phyloP scores from a whole-genome alignment of 1,140 invertebrate species.

The Leptinotarsa lineolata region DNA sequence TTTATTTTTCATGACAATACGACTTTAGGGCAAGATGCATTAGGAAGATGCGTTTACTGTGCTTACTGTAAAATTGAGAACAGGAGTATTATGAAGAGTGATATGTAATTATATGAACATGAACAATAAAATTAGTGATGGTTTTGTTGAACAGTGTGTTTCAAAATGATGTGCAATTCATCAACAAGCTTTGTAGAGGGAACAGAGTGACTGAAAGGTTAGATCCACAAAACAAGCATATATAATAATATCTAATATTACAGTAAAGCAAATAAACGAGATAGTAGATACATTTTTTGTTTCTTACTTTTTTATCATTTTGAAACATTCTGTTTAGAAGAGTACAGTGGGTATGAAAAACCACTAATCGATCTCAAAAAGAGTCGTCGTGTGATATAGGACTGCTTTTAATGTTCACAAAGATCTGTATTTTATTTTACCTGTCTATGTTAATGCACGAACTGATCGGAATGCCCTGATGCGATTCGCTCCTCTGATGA shows the following conservation, averaged over 20 bases:
- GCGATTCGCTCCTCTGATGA: neutral
- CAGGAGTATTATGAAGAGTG: constrained; percentile 54
- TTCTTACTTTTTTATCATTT: constrained; percentile 26
- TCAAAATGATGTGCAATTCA: neutral
- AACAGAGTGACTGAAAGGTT: no score
- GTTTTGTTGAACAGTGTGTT: constrained; percentile 41
- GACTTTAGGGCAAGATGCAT: constrained; percentile 43
- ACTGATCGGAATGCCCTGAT: constrained; percentile 35
- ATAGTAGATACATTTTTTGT: no score
- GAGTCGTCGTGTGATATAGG: constrained; percentile 55
- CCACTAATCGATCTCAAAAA: constrained; percentile 50
- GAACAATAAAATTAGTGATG: constrained; percentile 46
- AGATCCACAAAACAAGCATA: no score
- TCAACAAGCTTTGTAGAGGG: no score
- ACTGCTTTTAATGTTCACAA: constrained; percentile 55
- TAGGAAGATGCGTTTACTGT: constrained; percentile 17
- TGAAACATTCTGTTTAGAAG: constrained; percentile 34
- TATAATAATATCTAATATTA: no score
- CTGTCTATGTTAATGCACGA: constrained; percentile 45
- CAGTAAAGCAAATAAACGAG: no score
- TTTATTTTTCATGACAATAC: constrained; percentile 45
- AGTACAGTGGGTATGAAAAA: constrained; percentile 15
- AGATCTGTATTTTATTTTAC: constrained; percentile 55
- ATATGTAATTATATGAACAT: constrained; percentile 42
- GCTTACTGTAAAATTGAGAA: constrained; percentile 37